A percentile compares a stretch with the other conserved stretches of the same genome.
Conservation (phyloP, 2,888 invertebrate genomes). For the Ligdia adustata region DNA sequence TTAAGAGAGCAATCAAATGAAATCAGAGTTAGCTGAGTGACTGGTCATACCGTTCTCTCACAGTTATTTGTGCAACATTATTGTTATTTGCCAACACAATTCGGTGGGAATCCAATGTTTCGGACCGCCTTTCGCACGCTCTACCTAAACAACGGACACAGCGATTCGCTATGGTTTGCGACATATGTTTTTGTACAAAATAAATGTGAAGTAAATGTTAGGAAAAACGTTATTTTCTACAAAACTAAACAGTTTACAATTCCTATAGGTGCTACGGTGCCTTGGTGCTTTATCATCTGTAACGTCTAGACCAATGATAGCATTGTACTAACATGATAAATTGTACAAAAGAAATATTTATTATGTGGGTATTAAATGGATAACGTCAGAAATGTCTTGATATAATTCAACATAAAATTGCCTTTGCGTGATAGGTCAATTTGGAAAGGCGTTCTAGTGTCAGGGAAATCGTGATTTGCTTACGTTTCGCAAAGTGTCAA, state of each 20-base stretch:
- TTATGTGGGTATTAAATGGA: conserved; percentile 7
- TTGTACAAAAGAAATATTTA: conserved; percentile 6
- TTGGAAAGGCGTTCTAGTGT: conserved; percentile 35
- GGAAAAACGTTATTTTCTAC: conserved; percentile 8
- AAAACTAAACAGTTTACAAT: conserved; percentile 11
- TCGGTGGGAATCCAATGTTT: conserved; percentile 34
- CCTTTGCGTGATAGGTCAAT: conserved; percentile 55
- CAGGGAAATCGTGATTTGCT: conserved; percentile 42
- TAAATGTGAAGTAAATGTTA: neutral
- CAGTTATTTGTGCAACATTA: conserved; percentile 36
- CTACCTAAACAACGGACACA: conserved; percentile 41
- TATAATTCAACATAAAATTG: neutral
- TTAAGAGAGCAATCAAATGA: conserved; percentile 36
- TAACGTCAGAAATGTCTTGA: conserved; percentile 2
- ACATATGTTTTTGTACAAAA: conserved; percentile 5
- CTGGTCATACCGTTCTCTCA: conserved; percentile 40
- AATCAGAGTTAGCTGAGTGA: conserved; percentile 36
- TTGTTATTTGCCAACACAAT: conserved; percentile 27
- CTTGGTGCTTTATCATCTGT: conserved; percentile 14
- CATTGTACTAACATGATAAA: conserved; percentile 15
- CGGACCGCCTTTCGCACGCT: conserved; percentile 55
- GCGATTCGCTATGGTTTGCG: conserved; percentile 27
- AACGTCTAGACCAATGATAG: conserved; percentile 31
- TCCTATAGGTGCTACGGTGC: conserved; percentile 20
- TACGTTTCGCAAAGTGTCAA: conserved; percentile 32